phyloP scores from a whole-genome alignment of 2,113 vertebrate species.

The Dicrurus megarhynchus region DNA sequence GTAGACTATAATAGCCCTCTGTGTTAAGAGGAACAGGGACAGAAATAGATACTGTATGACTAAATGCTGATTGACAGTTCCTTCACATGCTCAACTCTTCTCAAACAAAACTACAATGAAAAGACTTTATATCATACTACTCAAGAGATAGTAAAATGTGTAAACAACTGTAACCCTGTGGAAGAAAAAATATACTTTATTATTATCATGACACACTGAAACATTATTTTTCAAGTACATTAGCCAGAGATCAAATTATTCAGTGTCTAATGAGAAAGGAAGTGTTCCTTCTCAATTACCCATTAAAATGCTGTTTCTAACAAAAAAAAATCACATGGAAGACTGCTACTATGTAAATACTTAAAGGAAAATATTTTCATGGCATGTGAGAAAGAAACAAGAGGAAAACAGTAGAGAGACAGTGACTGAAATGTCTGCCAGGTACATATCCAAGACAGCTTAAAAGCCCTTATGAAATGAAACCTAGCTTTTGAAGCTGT shows the following conservation, averaged over 20 bases:
- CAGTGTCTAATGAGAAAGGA: constrained; percentile 52
- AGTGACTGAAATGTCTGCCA: constrained; percentile 59
- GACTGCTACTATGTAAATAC: constrained; percentile 61
- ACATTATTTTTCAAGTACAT: constrained; percentile 55
- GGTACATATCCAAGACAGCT: constrained; percentile 63
- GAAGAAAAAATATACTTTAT: constrained; percentile 51
- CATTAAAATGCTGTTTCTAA: constrained; percentile 56
- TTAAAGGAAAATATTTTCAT: constrained; percentile 71
- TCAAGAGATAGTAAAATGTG: constrained; percentile 71
- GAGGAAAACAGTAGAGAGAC: constrained; percentile 37
- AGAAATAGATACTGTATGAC: constrained; percentile 83
- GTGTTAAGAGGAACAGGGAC: constrained; percentile 73
- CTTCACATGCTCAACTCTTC: constrained; percentile 57
- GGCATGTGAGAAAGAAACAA: constrained; percentile 47
- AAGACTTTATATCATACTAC: constrained; percentile 68
- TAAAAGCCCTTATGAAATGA: constrained; percentile 70
- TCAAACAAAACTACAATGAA: constrained; percentile 75
- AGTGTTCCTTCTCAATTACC: constrained; percentile 62
- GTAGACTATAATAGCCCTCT: constrained; percentile 82
- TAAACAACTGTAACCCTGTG: constrained; percentile 73
- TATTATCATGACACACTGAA: constrained; percentile 60
- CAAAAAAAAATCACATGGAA: background rate
- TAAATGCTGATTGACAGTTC: constrained; percentile 83
- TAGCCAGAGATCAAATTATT: constrained; percentile 64
- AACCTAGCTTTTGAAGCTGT: constrained; percentile 69